Evolutionary conservation across 2,888 invertebrate genomes (phyloP), one percentile per base, ranked within the genome.

Genomic region (Amblyteles armatorius): DNA sequence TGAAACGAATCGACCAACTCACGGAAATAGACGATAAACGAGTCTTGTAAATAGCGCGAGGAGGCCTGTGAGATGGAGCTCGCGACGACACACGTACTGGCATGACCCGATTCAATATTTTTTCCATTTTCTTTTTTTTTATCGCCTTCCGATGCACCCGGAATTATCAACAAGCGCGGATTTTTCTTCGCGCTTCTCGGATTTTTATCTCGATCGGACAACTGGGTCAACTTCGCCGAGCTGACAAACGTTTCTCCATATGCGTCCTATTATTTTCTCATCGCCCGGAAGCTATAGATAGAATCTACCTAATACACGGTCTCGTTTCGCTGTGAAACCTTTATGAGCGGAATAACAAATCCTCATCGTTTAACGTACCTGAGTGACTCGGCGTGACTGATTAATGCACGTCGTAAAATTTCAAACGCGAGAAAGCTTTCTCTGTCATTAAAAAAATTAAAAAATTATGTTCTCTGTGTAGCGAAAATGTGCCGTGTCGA

Each of bases 261-360:
- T 78, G 77, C 60, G 78, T 84, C 73, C 77, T 69, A 84, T 84
- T 78, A 84, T 84, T 72, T 84, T 78, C 81, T 74, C 84, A 69
- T 84, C 79, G 74, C 78, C 52, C 19, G 52, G 5, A 55, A 52
- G 44, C 36, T 48, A 50, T 67, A 65, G 65, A 65, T 67, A 16
- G 44, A 16, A 72, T 77, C 29, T 40, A 13, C 13, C 33, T 44
- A n/a, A 76, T 36, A 22, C 13, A 63, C 33, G 33, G 16, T 6
- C 16, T 63, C n/a, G 16, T 29, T 29, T 29, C 33, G 29, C 29
- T 26, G 6, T 63, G n/a, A 63, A 29, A 63, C 5, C 63, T 29
- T 63, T n/a, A 16, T 48, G 44, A 48, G 16, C 13, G 16, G 63
- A 29, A 33, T 63, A 63, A 63, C 16, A 7, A 2, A 33, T 7